Base-by-base conservation (phyloP, 2,888 invertebrate species). In the Caenorhabditis uteleia region DNA sequence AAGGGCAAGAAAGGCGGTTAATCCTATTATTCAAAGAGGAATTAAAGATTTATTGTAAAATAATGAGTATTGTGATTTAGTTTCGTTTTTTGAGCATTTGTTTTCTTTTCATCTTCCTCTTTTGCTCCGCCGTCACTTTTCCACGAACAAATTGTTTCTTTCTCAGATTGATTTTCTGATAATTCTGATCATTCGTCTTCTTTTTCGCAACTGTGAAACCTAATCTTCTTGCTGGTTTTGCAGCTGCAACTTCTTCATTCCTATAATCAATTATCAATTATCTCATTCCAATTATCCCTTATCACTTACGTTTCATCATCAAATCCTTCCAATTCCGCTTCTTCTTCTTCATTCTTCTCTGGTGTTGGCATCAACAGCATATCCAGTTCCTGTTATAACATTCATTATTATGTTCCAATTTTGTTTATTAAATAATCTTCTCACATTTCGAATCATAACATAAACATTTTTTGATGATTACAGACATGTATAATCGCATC, bases 81-180 rank as follows among this genome's bases (percentile, higher is more conserved):
- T n/a, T n/a, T n/a, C n/a, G n/a, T 46, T 53, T 70, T 23, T 66
- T 70, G 53, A 55, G 72, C 50, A 70, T 68, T 39, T 67, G 64
- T 33, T 75, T 75, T 26, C 57, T 60, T 40, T 60, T 59, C 36
- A 75, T 20, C 47, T 75, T 75, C 21, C 74, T 38, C 38, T 72
- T 72, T 42, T 65, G 61, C 29, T 72, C 72, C 31, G 69, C 72
- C 1, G 67, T 57, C 14, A 70, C 58, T 44, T 75, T 74, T 53
- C 75, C 75, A 8, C 73, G 58, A 7, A 62, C 68, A 43, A 68
- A 74, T 34, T 48, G 47, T 42, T 74, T 74, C 55, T 75, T 75
- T 42, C 61, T 48, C 55, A 75, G 43, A 54, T 75, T 75, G 46
- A 75, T 69, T 21, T 61, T 68, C 25, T 74, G 70, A 50, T 70